These are phyloP conservation scores for Salminus brasiliensis DNA, from an alignment of 2,113 vertebrate genomes.

Conservation along the genomic window DNA sequence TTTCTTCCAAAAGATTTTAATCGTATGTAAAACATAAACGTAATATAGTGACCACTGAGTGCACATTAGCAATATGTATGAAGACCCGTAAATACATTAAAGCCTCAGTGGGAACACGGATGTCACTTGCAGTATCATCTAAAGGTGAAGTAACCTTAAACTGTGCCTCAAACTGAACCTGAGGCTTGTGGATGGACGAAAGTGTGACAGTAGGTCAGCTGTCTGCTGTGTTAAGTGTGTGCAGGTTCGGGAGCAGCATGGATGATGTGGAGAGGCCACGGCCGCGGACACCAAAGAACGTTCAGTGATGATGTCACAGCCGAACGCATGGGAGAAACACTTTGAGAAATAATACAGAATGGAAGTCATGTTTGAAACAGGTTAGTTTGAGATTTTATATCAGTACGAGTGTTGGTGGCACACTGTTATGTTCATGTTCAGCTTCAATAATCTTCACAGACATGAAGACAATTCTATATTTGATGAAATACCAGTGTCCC, in stretches of 20 bases:
- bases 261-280: neutral
- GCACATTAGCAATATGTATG: neutral
- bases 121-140: no score
- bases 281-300: neutral
- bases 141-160: neutral
- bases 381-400: neutral
- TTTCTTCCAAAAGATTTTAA: neutral
- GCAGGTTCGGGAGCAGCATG: constrained; percentile 37
- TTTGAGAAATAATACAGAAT: neutral
- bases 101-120: no score
- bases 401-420: neutral
- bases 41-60: neutral
- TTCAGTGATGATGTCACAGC: constrained; percentile 1
- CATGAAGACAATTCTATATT: no score
- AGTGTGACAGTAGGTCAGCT: neutral
- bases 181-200: no score
- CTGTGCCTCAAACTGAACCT: neutral
- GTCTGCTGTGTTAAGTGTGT: constrained; percentile 29
- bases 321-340: constrained; percentile 11
- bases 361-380: constrained; percentile 1
- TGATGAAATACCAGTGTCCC: neutral
- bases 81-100: no score
- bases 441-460: no score
- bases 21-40: neutral
- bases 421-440: neutral